Base-by-base conservation (phyloP, 2,888 invertebrate genomes). In the Callimorpha dominula region DNA sequence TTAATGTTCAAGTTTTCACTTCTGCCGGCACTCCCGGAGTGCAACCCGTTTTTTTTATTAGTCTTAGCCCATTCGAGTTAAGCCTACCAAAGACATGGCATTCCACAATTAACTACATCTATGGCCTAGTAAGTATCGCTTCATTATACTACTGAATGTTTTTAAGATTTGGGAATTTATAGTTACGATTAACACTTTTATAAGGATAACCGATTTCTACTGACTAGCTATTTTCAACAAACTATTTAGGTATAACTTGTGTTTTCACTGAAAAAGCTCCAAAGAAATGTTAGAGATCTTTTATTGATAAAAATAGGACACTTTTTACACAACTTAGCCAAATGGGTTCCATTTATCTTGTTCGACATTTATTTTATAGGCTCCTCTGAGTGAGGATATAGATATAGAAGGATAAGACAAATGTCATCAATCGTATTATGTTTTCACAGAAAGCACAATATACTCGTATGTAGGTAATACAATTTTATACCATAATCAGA, bases 311-410 rank as follows among this genome's bases (percentile, higher is more conserved):
- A 43, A 43, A 9, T 46, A 17, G 20, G 17, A 20, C 57, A 46
- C 65, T n/a, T 17, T 65, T 31, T 31, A 31, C 31, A 31, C 31
- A n/a, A 65, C 65, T n/a, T 20, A 57, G 57, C 20, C 11, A 57
- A 57, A 57, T 57, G 57, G 57, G 12, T 12, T 57, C 57, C 57
- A 57, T 57, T 57, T 57, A 57, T 57, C 20, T 57, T 57, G 20
- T 57, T 57, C 57, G 57, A 57, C 57, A 20, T 31, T 31, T 31
- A 31, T 31, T 31, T 57, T 20, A 57, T 57, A 57, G 20, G 57
- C 20, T 20, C 20, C 57, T 57, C 20, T 57, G 57, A 57, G 57
- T 12, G 57, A 57, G 57, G 57, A 20, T 57, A 20, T 20, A 57
- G 20, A 57, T 57, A 20, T 20, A 57, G 57, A 57, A 57, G 20